Conservation (phyloP, 2,113 vertebrate species). For the Lota lota region DNA sequence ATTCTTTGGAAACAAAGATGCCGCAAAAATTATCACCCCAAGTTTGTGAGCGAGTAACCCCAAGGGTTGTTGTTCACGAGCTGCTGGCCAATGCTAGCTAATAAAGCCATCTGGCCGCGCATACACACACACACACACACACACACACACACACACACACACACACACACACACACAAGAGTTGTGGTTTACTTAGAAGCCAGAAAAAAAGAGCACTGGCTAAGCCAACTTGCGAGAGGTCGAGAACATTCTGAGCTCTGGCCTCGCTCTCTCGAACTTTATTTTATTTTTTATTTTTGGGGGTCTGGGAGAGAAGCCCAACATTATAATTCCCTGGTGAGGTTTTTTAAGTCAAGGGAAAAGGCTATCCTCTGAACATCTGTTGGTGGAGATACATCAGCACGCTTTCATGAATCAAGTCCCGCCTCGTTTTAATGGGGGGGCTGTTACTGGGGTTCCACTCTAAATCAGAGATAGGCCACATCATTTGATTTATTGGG, state of each 20-base stretch:
- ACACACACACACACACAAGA: too few species aligned
- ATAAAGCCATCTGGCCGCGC: conserved; percentile 50
- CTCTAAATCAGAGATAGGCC: not conserved
- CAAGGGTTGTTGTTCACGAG: too few species aligned
- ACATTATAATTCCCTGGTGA: conserved; percentile 23
- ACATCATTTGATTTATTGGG: not conserved
- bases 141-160: too few species aligned
- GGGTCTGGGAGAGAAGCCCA: conserved; percentile 20
- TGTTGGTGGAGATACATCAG: conserved; percentile 25
- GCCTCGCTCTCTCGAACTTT: conserved; percentile 1
- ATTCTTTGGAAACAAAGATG: too few species aligned
- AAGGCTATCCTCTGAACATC: conserved; percentile 25
- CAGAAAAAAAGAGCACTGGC: conserved; percentile 23
- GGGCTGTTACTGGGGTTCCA: not conserved
- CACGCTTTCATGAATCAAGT: conserved; percentile 4
- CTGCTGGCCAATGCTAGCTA: conserved; percentile 30
- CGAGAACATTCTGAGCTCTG: conserved; percentile 17
- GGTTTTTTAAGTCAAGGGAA: conserved; percentile 2
- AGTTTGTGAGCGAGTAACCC: too few species aligned
- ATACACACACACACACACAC: too few species aligned
- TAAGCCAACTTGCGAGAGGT: conserved; percentile 37
- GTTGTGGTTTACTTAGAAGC: conserved; percentile 26
- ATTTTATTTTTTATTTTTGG: not conserved
- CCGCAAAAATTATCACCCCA: too few species aligned
- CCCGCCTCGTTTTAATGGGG: conserved; percentile 12